Evolutionary conservation across 37 sponge, comb jelly and placozoan species (phyloP).

Genomic region (Axinella damicornis): DNA sequence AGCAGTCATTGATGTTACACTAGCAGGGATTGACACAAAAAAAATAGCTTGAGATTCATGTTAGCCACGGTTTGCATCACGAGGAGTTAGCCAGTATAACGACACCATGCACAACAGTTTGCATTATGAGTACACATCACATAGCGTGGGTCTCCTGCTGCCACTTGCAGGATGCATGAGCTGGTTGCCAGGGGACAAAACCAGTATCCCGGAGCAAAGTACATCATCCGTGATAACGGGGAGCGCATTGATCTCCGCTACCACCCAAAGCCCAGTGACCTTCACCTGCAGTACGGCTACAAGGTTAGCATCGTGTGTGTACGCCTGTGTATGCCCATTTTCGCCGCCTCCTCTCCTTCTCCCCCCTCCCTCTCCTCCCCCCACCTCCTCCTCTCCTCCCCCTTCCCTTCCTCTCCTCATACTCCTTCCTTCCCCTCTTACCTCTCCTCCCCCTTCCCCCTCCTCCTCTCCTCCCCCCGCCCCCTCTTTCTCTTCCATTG

Average conservation of each 20-base stretch:
- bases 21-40: no score
- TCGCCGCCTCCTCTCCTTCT: background rate
- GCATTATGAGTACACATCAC: background rate
- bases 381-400: no score
- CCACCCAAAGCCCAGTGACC: conserved; percentile 95
- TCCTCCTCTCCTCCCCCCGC: no score
- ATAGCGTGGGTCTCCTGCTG: background rate
- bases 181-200: conserved; percentile 91
- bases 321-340: background rate
- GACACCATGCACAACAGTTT: no score
- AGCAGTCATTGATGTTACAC: no score
- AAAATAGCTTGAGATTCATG: no score
- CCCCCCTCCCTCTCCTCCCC: no score
- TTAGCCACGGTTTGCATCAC: no score
- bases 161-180: conserved; percentile 79
- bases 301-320: conserved; percentile 38
- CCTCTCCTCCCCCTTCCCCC: no score
- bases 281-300: conserved; percentile 96
- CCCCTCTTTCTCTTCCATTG: no score
- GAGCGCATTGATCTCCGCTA: conserved; percentile 96
- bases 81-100: background rate
- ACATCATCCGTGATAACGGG: conserved; percentile 98
- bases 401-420: no score
- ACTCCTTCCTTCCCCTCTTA: no score
- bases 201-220: conserved; percentile 99